Evolutionary conservation across 2,888 invertebrate genomes (phyloP).

Genomic region (Pantelozetes paolii): DNA sequence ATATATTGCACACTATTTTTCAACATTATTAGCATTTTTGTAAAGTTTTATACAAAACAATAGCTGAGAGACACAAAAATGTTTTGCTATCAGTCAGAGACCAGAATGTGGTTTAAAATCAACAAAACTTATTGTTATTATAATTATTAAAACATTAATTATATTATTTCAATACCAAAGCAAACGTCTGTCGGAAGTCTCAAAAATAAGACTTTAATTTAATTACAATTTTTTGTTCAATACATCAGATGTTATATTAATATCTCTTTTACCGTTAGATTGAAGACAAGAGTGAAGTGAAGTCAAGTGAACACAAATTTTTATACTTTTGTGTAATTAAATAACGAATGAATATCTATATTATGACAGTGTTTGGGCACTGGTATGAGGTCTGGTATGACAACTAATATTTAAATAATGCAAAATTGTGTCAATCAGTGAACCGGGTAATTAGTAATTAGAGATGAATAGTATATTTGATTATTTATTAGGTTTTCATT

Average conservation of each 20-base stretch:
- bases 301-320: background rate
- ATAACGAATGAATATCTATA: no score
- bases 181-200: background rate
- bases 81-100: background rate
- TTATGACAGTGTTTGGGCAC: background rate
- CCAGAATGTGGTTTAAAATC: background rate
- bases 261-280: background rate
- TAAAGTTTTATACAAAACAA: constrained; percentile 8
- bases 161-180: constrained; percentile 23
- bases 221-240: no score
- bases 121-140: background rate
- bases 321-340: background rate
- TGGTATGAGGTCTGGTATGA: background rate
- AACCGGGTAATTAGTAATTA: constrained; percentile 20
- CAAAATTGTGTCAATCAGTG: constrained; percentile 19
- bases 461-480: constrained; percentile 8
- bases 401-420: constrained; percentile 30
- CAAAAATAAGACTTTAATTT: constrained; percentile 23
- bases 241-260: background rate
- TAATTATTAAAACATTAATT: constrained; percentile 1
- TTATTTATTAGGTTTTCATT: no score
- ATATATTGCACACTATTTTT: background rate
- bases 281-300: background rate
- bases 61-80: background rate
- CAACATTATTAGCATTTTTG: constrained; percentile 9